These are phyloP conservation scores for Campylomormyrus tamandua DNA, from an alignment of 2,113 vertebrate species.

Conservation along the genomic window DNA sequence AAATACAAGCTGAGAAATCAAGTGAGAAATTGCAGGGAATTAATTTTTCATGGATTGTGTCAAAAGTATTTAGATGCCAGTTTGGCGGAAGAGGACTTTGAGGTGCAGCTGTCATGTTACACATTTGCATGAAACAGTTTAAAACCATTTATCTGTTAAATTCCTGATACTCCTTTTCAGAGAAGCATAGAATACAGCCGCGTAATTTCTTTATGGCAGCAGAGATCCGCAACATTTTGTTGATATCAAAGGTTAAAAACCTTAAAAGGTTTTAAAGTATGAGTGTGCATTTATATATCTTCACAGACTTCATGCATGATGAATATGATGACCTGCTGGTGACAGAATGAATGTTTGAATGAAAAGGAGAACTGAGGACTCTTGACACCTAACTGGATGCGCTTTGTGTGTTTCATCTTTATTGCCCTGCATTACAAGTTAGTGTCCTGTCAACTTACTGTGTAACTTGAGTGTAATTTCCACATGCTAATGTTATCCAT, in stretches of 20 bases:
- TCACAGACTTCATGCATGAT: background rate
- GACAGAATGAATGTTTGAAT: background rate
- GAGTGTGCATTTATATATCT: background rate
- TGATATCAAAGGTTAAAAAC: background rate
- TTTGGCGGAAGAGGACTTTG: background rate
- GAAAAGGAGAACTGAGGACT: background rate
- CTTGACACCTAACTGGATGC: background rate
- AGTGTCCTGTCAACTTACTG: background rate
- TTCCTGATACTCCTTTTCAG: background rate
- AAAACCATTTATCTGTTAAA: background rate
- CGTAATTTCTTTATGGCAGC: background rate
- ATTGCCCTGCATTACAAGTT: background rate
- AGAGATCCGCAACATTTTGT: background rate
- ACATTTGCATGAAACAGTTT: background rate
- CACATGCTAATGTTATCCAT: background rate
- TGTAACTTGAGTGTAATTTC: background rate
- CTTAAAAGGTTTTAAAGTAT: background rate
- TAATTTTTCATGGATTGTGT: constrained; percentile 14
- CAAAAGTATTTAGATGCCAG: background rate
- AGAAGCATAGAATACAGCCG: background rate
- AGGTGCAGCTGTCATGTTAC: background rate
- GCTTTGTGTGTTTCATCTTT: background rate
- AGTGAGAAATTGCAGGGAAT: constrained; percentile 12
- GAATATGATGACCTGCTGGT: background rate
- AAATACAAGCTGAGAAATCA: background rate